Evolutionary conservation across 2,888 invertebrate species (phyloP), one percentile per base, ranked within the genome.

Genomic region (Leuctra nigra): DNA sequence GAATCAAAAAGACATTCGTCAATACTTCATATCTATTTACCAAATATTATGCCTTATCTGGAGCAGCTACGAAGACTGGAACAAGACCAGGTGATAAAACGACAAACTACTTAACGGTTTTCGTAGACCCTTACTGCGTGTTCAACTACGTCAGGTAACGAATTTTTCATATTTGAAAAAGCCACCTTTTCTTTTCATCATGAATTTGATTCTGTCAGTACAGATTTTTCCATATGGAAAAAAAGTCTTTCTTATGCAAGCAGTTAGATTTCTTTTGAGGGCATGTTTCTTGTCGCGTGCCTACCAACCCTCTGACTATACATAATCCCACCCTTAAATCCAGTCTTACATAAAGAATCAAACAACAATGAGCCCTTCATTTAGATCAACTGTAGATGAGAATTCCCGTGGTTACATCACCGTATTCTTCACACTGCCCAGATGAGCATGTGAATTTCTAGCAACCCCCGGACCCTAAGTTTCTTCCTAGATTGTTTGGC

Each of bases 291-390:
- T 38, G 39, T 16, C 44, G 23, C 44, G 44, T 23, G 44, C 44
- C 44, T n/a, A 6, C 22, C 6, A 18, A n/a, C 23, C 44, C 23
- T n/a, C 44, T 23, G n/a, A 16, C 23, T n/a, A 20, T 44, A 23
- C 44, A n/a, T 44, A n/a, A 44, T 44, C 44, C 44, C 44, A 44
- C 44, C 44, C 44, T n/a, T 44, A 44, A 20, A 44, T 20, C 23
- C 23, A 44, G 44, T 44, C 23, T 23, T 20, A 22, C 23, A 44
- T 23, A 44, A 44, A 44, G 23, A 20, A 23, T n/a, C 18, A 44
- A 44, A 44, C 20, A n/a, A 44, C 23, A 44, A 22, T 44, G 44
- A n/a, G 23, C 20, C 23, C 23, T 11, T 29, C 44, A n/a, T n/a
- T n/a, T n/a, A n/a, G n/a, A n/a, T n/a, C n/a, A n/a, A n/a, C n/a